Conservation (phyloP, 2,888 invertebrate genomes). For the Amphipoea lucens region DNA sequence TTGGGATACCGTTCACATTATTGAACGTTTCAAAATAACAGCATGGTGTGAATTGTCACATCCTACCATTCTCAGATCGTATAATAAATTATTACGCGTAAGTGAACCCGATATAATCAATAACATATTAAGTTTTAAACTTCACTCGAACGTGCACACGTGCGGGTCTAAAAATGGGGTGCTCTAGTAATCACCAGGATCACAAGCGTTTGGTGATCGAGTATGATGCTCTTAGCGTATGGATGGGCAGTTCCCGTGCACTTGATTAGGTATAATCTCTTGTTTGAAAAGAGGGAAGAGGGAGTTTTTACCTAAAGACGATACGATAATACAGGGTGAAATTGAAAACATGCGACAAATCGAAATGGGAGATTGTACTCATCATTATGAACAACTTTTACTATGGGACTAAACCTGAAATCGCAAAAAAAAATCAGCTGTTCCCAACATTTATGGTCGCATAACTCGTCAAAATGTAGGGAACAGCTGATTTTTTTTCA, state of each 20-base stretch:
- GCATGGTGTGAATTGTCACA: constrained; percentile 53
- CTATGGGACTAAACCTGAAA: too few species aligned
- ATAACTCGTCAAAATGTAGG: too few species aligned
- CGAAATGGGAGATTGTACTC: too few species aligned
- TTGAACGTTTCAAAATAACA: background rate
- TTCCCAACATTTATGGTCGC: too few species aligned
- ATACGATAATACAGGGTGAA: too few species aligned
- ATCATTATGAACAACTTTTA: too few species aligned
- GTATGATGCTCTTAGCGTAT: constrained; percentile 19
- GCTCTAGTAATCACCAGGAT: constrained; percentile 32
- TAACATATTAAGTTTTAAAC: constrained; percentile 62
- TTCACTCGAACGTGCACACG: constrained; percentile 58
- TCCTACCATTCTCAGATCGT: constrained; percentile 48
- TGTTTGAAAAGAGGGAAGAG: background rate
- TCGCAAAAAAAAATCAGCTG: too few species aligned
- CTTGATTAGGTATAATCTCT: constrained; percentile 41
- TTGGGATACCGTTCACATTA: background rate
- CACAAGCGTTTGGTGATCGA: constrained; percentile 25
- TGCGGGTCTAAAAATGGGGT: constrained; percentile 52
- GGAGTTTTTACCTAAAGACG: background rate
- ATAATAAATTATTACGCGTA: constrained; percentile 46
- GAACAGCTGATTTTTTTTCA: too few species aligned
- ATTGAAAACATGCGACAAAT: too few species aligned
- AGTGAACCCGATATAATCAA: constrained; percentile 62
- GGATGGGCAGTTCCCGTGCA: constrained; percentile 13